Conservation (phyloP, 1,140 invertebrate species). For the Drosophila bifasciata region DNA sequence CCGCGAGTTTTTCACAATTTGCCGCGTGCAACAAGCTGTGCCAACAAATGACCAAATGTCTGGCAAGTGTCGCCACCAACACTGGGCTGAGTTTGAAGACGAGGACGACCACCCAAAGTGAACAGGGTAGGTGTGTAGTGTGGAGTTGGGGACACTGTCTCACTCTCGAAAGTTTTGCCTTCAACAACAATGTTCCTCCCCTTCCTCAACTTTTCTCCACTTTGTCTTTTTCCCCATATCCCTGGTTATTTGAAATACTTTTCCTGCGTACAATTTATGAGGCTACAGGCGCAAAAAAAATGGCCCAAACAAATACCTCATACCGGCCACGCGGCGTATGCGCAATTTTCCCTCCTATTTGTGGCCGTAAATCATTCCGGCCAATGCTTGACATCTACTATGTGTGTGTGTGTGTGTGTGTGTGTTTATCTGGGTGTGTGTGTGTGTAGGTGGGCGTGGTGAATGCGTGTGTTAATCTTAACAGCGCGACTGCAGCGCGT, state of each 20-base stretch:
- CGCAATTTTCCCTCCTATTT: constrained; percentile 72
- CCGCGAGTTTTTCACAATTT: constrained; percentile 35
- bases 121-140: too few species aligned
- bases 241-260: constrained; percentile 35
- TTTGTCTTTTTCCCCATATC: constrained; percentile 13
- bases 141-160: too few species aligned
- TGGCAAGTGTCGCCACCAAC: constrained; percentile 62
- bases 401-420: constrained; percentile 2
- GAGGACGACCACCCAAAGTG: constrained; percentile 61
- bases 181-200: too few species aligned
- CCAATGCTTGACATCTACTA: constrained; percentile 70
- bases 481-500: constrained; percentile 64
- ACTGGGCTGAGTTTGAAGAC: neutral
- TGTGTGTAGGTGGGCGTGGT: constrained; percentile 38
- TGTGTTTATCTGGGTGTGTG: constrained; percentile 19
- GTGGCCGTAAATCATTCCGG: constrained; percentile 72
- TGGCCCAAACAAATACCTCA: constrained; percentile 43
- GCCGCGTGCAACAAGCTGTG: constrained; percentile 62
- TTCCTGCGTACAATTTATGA: constrained; percentile 42
- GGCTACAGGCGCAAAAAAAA: constrained; percentile 24
- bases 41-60: constrained; percentile 80
- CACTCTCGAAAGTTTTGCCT: too few species aligned
- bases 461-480: constrained; percentile 63
- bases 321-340: constrained; percentile 64
- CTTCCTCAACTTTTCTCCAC: too few species aligned